Evolutionary conservation across 1,140 invertebrate species (phyloP).

Genomic region (Orussus abietinus): DNA sequence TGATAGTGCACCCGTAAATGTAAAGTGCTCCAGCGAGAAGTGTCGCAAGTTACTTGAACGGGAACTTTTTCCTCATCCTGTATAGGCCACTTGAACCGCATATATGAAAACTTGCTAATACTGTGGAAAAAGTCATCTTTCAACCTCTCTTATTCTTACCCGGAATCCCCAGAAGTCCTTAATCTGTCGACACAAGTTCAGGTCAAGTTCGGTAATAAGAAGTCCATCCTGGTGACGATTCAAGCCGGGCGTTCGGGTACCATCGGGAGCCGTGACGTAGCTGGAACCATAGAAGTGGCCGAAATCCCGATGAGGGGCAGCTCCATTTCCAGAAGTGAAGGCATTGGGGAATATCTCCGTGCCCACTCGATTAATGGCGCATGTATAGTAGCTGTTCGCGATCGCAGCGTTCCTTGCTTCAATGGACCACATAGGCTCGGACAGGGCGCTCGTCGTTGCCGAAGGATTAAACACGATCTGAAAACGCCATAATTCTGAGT

Average conservation of each 20-base stretch:
- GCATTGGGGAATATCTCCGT: slow-evolving; percentile 87
- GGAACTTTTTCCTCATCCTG: no score
- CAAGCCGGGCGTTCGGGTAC: slow-evolving; percentile 83
- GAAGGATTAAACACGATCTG: slow-evolving; percentile 97
- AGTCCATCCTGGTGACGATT: slow-evolving; percentile 85
- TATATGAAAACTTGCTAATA: slow-evolving; percentile 9
- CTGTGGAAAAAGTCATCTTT: slow-evolving; percentile 7
- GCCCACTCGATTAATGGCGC: slow-evolving; percentile 95
- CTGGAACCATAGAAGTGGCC: slow-evolving; percentile 97
- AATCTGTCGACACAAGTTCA: slow-evolving; percentile 93
- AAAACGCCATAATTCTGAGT: no score
- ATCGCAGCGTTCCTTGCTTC: slow-evolving; percentile 97
- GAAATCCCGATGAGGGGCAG: slow-evolving; percentile 87
- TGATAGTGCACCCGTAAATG: no score
- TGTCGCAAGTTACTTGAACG: no score
- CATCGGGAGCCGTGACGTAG: slow-evolving; percentile 93
- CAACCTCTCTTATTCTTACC: slow-evolving; percentile 52
- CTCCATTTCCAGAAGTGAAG: slow-evolving; percentile 93
- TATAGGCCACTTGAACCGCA: no score
- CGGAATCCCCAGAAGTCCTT: slow-evolving; percentile 94
- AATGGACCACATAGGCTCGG: slow-evolving; percentile 94
- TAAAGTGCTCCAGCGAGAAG: no score
- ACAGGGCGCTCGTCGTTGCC: slow-evolving; percentile 78
- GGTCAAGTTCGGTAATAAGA: slow-evolving; percentile 86
- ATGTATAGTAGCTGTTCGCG: slow-evolving; percentile 92